Conservation (phyloP, 2,888 invertebrate genomes). For the Patella caerulea region DNA sequence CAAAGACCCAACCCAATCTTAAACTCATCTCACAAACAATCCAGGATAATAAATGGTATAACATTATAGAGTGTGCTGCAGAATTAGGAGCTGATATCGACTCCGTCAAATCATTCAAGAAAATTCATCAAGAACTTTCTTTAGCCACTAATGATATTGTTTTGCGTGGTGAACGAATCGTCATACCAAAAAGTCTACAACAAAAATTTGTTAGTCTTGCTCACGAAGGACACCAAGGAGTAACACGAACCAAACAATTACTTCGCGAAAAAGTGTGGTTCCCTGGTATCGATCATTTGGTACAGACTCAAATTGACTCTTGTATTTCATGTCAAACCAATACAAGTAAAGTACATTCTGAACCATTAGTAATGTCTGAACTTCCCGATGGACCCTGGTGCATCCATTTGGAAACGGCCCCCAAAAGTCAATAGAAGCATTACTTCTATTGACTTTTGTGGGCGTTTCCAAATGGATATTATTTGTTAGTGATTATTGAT, state of each 20-base stretch:
- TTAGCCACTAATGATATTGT: not conserved
- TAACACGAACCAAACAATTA: conserved; percentile 44
- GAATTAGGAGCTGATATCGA: not conserved
- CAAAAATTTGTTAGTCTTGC: conserved; percentile 37
- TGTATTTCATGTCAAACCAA: too few relatives aligned
- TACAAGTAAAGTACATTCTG: too few relatives aligned
- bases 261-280: conserved; percentile 41
- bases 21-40: too few relatives aligned
- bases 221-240: conserved; percentile 46
- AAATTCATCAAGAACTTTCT: not conserved
- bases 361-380: too few relatives aligned
- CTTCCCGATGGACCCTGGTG: too few relatives aligned
- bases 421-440: too few relatives aligned
- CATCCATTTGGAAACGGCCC: too few relatives aligned
- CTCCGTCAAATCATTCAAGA: not conserved
- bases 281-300: conserved; percentile 32
- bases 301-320: conserved; percentile 18
- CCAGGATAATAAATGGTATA: conserved; percentile 29
- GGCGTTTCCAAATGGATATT: too few relatives aligned
- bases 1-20: too few relatives aligned
- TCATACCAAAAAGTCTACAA: not conserved
- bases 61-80: not conserved
- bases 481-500: too few relatives aligned
- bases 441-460: too few relatives aligned
- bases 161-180: not conserved